A percentile compares a stretch with the other conserved stretches of the same genome.
Conservation (phyloP, 2,113 vertebrate species). For the Chloropsis hardwickii region DNA sequence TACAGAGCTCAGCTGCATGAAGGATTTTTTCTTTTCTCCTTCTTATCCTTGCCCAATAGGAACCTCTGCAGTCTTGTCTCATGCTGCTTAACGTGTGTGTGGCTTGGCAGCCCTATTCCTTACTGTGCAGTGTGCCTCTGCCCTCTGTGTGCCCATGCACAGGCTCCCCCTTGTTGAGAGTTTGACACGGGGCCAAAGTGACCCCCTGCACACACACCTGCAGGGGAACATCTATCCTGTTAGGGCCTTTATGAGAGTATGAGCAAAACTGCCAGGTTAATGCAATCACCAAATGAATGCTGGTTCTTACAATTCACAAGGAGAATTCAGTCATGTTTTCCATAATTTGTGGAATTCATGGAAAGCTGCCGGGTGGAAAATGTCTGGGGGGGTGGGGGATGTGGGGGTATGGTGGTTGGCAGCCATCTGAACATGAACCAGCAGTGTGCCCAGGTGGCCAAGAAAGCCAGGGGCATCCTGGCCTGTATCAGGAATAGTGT, state of each 20-base stretch:
- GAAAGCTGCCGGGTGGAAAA: background rate
- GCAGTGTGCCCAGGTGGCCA: background rate
- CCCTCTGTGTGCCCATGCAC: background rate
- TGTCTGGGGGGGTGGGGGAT: no score
- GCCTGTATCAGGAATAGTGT: accelerated
- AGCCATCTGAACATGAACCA: background rate
- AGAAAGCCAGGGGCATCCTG: background rate
- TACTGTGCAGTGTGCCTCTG: background rate
- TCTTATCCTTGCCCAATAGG: background rate
- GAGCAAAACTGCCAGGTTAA: background rate
- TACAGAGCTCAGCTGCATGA: background rate
- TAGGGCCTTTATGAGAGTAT: background rate
- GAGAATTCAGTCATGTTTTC: background rate
- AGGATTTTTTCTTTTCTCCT: background rate
- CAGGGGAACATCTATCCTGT: background rate
- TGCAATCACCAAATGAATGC: background rate
- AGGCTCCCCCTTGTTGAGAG: background rate
- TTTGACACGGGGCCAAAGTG: background rate
- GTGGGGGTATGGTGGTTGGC: no score
- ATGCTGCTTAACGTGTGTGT: background rate
- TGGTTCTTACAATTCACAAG: background rate
- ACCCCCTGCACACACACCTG: background rate
- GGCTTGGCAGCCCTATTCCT: background rate
- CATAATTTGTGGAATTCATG: background rate
- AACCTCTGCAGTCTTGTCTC: background rate